Evolutionary conservation across 2,888 invertebrate species (phyloP).

Genomic region (Tuta absoluta): DNA sequence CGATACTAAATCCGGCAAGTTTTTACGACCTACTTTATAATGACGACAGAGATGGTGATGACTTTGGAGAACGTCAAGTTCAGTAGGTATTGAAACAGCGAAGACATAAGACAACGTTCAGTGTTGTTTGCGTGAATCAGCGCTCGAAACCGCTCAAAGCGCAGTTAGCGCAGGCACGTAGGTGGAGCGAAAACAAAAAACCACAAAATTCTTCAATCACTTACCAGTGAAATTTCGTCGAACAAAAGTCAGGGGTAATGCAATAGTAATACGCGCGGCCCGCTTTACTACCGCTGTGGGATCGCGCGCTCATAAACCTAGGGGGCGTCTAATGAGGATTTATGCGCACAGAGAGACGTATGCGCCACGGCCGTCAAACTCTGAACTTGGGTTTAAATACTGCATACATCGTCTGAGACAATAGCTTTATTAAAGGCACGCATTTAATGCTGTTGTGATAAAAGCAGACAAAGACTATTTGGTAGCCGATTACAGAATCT

Average conservation of each 20-base stretch:
- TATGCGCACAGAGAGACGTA: slow-evolving; percentile 60
- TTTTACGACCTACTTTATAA: neutral
- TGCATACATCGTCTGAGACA: slow-evolving; percentile 1
- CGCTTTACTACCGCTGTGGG: slow-evolving; percentile 76
- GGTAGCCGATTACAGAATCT: neutral
- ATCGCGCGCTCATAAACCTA: slow-evolving; percentile 63
- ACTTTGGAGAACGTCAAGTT: too few relatives aligned
- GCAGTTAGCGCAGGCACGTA: slow-evolving; percentile 22
- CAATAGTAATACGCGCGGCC: slow-evolving; percentile 60
- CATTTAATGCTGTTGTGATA: neutral
- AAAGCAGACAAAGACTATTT: neutral
- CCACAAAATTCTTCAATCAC: slow-evolving; percentile 46
- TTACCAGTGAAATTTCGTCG: slow-evolving; percentile 38
- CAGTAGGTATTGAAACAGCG: too few relatives aligned
- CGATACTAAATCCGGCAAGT: neutral
- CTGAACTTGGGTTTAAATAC: slow-evolving; percentile 14
- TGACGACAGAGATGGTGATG: neutral
- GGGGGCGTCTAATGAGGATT: slow-evolving; percentile 76
- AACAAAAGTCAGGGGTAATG: slow-evolving; percentile 70
- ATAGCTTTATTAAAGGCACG: slow-evolving; percentile 8
- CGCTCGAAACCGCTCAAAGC: slow-evolving; percentile 15
- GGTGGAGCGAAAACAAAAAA: slow-evolving; percentile 26
- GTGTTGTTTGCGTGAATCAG: slow-evolving; percentile 19
- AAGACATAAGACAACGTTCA: slow-evolving; percentile 17
- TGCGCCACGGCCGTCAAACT: slow-evolving; percentile 45